These are phyloP conservation scores for Panthera uncia DNA, from an alignment of 2,113 vertebrate species.

Conservation along the genomic window DNA sequence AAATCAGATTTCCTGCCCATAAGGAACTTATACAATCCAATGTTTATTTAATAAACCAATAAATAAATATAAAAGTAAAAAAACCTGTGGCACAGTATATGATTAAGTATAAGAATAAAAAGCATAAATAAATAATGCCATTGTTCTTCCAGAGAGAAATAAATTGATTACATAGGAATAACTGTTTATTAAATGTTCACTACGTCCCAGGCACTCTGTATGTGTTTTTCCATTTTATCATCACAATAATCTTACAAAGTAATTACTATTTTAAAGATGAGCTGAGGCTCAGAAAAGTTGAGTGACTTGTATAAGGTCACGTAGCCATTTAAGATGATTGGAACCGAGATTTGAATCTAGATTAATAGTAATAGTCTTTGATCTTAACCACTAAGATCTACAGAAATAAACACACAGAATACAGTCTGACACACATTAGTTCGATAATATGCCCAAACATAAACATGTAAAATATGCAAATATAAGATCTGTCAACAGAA, in stretches of 20 bases:
- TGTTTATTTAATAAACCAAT: conserved; percentile 24
- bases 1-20: not conserved
- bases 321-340: not conserved
- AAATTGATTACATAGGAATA: not conserved
- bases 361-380: not conserved
- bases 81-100: not conserved
- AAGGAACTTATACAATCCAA: not conserved
- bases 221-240: not conserved
- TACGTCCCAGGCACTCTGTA: not conserved
- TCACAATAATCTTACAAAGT: not conserved
- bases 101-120: not conserved
- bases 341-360: not conserved
- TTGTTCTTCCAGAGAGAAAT: not conserved
- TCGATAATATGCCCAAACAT: not conserved
- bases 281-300: not conserved
- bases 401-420: not conserved
- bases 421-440: not conserved
- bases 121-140: not conserved
- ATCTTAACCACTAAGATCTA: not conserved
- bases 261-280: conserved; percentile 16
- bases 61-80: not conserved
- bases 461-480: not conserved
- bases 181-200: not conserved
- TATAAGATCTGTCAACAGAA: not conserved
- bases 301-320: not conserved